Conservation (phyloP, 1,140 invertebrate genomes). For the Brachystomella parvula region DNA sequence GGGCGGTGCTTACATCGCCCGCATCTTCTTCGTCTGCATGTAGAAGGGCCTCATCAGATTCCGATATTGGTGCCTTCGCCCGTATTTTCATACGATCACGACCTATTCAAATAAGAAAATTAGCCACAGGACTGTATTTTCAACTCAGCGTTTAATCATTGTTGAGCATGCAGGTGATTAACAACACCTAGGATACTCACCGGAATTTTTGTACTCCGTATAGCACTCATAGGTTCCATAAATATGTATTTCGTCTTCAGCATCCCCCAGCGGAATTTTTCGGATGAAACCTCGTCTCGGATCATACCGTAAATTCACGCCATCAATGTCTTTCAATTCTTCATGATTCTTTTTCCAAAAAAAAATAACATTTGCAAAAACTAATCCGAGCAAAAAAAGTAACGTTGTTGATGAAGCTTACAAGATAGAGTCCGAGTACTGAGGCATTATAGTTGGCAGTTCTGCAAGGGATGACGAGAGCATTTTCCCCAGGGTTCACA, state of each 20-base stretch:
- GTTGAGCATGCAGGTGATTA: too few relatives aligned
- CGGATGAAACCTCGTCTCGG: not conserved
- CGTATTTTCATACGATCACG: not conserved
- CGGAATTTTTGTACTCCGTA: not conserved
- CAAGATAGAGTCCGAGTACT: not conserved
- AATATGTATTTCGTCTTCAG: not conserved
- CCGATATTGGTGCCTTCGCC: not conserved
- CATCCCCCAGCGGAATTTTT: not conserved
- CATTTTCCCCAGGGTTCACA: not conserved
- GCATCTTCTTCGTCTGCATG: not conserved
- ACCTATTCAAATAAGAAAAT: too few relatives aligned
- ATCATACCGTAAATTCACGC: conserved; percentile 1
- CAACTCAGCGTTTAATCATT: too few relatives aligned
- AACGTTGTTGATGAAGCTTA: conserved; percentile 1
- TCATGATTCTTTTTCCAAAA: not conserved
- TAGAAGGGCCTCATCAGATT: not conserved
- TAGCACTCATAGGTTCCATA: not conserved
- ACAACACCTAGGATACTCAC: too few relatives aligned
- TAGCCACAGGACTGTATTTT: too few relatives aligned
- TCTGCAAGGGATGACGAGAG: conserved; percentile 1
- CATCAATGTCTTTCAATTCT: not conserved
- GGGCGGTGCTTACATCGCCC: not conserved
- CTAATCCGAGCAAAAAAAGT: not conserved
- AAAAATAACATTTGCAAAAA: not conserved
- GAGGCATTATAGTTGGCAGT: not conserved